Evolutionary conservation across 2,888 invertebrate species (phyloP).

Genomic region (Hypsopygia costalis): DNA sequence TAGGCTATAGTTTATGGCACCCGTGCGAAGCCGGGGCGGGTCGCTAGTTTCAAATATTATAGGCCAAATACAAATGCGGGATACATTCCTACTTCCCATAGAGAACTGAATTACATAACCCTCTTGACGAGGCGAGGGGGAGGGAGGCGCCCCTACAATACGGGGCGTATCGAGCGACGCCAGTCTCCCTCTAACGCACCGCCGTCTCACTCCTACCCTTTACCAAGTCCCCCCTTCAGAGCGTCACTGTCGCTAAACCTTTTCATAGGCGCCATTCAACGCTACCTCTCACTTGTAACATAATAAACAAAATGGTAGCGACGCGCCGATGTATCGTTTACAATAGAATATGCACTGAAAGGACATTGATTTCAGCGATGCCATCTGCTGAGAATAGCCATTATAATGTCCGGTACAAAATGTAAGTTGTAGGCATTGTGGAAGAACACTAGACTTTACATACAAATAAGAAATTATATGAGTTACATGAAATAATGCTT

Average conservation of each 20-base stretch:
- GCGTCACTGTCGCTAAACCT: slow-evolving; percentile 28
- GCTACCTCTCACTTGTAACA: slow-evolving; percentile 29
- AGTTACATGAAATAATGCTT: too few relatives aligned
- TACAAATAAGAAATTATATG: too few relatives aligned
- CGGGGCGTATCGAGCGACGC: slow-evolving; percentile 55
- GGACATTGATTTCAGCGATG: slow-evolving; percentile 29
- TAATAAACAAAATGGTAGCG: slow-evolving; percentile 29
- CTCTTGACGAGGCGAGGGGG: slow-evolving; percentile 30
- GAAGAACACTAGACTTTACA: background rate
- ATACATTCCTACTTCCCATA: slow-evolving; percentile 43
- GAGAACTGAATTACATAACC: slow-evolving; percentile 49
- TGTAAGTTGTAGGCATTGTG: slow-evolving; percentile 7
- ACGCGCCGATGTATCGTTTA: slow-evolving; percentile 35
- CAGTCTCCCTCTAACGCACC: slow-evolving; percentile 31
- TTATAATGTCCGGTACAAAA: slow-evolving; percentile 19
- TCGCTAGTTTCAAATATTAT: too few relatives aligned
- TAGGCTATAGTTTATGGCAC: too few relatives aligned
- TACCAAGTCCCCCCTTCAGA: slow-evolving; percentile 12
- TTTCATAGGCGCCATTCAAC: slow-evolving; percentile 40
- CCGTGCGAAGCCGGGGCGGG: too few relatives aligned
- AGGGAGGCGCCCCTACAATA: slow-evolving; percentile 44
- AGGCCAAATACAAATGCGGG: slow-evolving; percentile 44
- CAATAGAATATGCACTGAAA: slow-evolving; percentile 25
- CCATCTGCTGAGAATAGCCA: slow-evolving; percentile 22
- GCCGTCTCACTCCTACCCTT: slow-evolving; percentile 26